phyloP scores from a whole-genome alignment of 1,140 invertebrate genomes.

The Drosophila lini region DNA sequence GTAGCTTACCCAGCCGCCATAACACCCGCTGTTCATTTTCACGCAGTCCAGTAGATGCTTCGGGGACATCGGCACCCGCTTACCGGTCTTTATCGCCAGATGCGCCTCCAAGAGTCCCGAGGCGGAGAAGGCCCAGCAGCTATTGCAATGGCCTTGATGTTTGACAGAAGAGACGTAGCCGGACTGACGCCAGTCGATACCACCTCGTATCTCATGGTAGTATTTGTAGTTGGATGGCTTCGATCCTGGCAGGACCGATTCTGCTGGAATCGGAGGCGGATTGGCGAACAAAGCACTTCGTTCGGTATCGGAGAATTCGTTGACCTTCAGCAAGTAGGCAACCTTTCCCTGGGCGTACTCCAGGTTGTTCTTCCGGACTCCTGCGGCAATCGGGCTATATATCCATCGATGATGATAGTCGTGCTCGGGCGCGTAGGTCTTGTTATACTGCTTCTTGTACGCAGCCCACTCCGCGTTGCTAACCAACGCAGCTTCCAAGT shows the following conservation, averaged over 20 bases:
- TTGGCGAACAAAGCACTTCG: neutral
- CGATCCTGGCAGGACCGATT: neutral
- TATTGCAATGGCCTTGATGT: slow-evolving; percentile 94
- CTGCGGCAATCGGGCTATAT: neutral
- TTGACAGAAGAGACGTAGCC: slow-evolving; percentile 15
- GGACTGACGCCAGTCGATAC: slow-evolving; percentile 13
- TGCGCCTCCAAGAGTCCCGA: slow-evolving; percentile 93
- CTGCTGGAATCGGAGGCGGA: neutral
- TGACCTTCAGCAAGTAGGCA: slow-evolving; percentile 1
- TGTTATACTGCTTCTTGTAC: slow-evolving; percentile 2
- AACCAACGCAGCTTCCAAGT: neutral
- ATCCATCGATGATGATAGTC: neutral
- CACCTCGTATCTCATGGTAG: slow-evolving; percentile 18
- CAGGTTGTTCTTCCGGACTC: neutral
- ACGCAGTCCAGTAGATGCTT: slow-evolving; percentile 97
- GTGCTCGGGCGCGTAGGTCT: neutral
- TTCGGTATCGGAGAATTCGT: slow-evolving; percentile 27
- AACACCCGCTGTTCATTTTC: slow-evolving; percentile 91
- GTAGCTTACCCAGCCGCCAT: slow-evolving; percentile 91
- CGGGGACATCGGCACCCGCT: slow-evolving; percentile 92
- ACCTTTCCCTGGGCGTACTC: slow-evolving; percentile 1
- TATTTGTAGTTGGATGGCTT: neutral
- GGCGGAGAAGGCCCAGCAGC: slow-evolving; percentile 96
- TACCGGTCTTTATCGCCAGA: slow-evolving; percentile 86
- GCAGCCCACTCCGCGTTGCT: slow-evolving; percentile 1